Evolutionary conservation across 2,113 vertebrate species (phyloP).

Genomic region (Ciconia stormi): DNA sequence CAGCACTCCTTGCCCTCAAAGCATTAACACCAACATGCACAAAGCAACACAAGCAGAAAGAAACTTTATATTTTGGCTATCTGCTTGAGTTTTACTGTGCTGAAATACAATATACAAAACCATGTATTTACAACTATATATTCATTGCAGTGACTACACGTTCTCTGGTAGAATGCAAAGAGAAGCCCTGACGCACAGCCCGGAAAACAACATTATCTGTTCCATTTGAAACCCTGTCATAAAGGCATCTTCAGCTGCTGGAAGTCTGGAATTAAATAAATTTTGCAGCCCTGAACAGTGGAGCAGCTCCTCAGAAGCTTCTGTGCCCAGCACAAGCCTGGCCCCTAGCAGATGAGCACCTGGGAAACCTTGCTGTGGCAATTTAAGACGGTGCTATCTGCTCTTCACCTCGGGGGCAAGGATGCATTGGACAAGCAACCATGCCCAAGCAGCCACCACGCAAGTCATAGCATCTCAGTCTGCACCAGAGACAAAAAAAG

Average conservation of each 20-base stretch:
- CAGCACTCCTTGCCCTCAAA: background rate
- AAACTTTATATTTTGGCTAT: background rate
- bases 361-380: background rate
- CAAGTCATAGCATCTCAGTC: background rate
- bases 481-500: background rate
- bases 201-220: background rate
- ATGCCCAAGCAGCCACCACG: rapidly evolving
- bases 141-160: background rate
- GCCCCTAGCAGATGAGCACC: background rate
- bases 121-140: background rate
- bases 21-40: background rate
- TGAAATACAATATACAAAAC: background rate
- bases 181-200: background rate
- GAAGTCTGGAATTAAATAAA: background rate
- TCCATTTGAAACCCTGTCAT: background rate
- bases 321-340: background rate
- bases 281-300: background rate
- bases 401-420: background rate
- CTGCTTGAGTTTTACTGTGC: background rate
- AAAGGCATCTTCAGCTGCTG: background rate
- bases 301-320: background rate
- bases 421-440: too few species aligned
- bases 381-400: background rate
- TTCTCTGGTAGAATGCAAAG: background rate
- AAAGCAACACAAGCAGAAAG: background rate